phyloP scores from a whole-genome alignment of 37 sponge, comb jelly and placozoan species.

The Spongia lamella region DNA sequence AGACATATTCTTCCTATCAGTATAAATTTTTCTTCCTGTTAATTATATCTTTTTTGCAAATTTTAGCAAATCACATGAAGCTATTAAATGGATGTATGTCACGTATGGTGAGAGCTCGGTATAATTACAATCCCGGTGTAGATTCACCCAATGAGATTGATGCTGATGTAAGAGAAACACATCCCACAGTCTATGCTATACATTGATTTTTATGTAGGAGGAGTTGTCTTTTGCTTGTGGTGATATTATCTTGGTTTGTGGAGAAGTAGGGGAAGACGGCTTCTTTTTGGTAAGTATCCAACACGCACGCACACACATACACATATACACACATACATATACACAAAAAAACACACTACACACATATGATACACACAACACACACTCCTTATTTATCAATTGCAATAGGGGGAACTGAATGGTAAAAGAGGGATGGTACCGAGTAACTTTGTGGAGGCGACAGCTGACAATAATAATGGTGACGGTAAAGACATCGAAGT shows the following conservation, averaged over 20 bases:
- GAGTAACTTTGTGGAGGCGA: slow-evolving; percentile 42
- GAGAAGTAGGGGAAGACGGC: slow-evolving; percentile 42
- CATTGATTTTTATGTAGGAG: slow-evolving; percentile 5
- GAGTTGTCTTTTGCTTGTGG: slow-evolving; percentile 45
- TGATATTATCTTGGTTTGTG: slow-evolving; percentile 48
- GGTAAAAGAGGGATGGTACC: slow-evolving; percentile 43
- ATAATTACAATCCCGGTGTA: slow-evolving; percentile 37
- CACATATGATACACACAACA: no score
- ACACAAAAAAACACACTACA: no score
- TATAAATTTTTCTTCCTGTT: no score
- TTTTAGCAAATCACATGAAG: no score
- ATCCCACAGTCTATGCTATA: no score
- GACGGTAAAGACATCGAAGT: slow-evolving; percentile 24
- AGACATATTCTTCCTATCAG: no score
- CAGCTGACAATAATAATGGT: neutral
- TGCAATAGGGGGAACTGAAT: neutral
- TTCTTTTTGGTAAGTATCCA: slow-evolving; percentile 42
- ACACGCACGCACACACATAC: no score
- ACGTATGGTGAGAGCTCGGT: slow-evolving; percentile 23
- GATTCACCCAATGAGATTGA: slow-evolving; percentile 49
- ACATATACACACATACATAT: no score
- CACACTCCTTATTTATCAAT: no score
- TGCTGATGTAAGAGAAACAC: neutral
- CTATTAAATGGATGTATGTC: no score
- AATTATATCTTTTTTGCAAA: no score